Conservation (phyloP, 2,797 vertebrate species). For the Peromyscus nudipes region DNA sequence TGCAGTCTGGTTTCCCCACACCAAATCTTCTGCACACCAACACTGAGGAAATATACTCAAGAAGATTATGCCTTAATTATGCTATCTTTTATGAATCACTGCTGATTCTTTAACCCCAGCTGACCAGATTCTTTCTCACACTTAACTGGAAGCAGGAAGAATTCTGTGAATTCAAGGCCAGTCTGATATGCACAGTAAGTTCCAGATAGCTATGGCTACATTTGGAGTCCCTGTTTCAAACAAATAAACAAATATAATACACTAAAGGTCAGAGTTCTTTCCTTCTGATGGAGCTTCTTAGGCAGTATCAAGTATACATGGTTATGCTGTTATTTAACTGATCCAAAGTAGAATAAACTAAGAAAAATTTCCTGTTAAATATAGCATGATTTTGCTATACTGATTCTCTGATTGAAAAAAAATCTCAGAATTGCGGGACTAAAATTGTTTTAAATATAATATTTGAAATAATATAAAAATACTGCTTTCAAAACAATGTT, state of each 20-base stretch:
- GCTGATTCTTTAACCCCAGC: neutral
- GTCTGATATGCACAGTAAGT: neutral
- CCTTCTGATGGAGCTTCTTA: neutral
- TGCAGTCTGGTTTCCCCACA: neutral
- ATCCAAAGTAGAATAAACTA: neutral
- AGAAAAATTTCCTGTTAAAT: neutral
- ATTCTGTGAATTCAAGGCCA: neutral
- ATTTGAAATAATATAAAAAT: neutral
- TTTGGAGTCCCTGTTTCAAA: neutral
- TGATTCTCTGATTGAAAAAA: neutral
- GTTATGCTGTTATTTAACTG: neutral
- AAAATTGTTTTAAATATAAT: neutral
- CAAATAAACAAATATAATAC: neutral
- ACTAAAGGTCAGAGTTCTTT: neutral
- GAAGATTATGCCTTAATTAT: neutral
- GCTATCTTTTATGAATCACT: neutral
- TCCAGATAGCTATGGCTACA: neutral
- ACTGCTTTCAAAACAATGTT: neutral
- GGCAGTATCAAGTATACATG: neutral
- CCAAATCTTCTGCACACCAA: neutral
- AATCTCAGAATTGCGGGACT: neutral
- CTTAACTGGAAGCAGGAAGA: neutral
- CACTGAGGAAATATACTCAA: neutral
- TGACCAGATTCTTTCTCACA: neutral
- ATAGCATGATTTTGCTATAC: neutral